phyloP scores from a whole-genome alignment of 1,140 invertebrate genomes.

The Lordiphosa stackelbergi region DNA sequence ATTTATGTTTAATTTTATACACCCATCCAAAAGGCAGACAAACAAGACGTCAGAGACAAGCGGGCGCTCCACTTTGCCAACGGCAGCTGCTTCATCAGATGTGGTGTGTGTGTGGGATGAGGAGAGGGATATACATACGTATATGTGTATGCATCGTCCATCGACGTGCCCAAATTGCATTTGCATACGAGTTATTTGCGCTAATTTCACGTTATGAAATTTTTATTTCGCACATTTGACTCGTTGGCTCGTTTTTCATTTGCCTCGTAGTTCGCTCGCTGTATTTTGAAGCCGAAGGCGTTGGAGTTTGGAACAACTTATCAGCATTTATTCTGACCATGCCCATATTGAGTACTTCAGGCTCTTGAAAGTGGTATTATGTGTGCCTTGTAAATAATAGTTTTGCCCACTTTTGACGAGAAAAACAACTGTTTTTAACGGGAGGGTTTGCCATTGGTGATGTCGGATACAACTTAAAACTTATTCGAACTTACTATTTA shows the following conservation, averaged over 20 bases:
- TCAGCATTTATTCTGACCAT: too few relatives aligned
- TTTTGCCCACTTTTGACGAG: too few relatives aligned
- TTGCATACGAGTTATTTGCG: conserved; percentile 48
- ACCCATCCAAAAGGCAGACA: conserved; percentile 4
- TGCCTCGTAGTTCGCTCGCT: background rate
- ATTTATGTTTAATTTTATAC: conserved; percentile 14
- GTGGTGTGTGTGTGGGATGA: background rate
- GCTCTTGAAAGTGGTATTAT: too few relatives aligned
- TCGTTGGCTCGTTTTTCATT: conserved; percentile 23
- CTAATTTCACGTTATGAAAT: conserved; percentile 53
- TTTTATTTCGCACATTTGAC: conserved; percentile 35
- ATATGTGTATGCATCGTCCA: background rate
- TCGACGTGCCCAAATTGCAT: conserved; percentile 45
- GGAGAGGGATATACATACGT: too few relatives aligned
- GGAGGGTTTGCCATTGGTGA: too few relatives aligned
- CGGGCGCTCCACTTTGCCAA: conserved; percentile 1
- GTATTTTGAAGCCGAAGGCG: too few relatives aligned
- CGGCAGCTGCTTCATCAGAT: conserved; percentile 7
- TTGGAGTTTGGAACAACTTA: too few relatives aligned
- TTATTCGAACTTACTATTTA: too few relatives aligned
- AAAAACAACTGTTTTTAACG: too few relatives aligned
- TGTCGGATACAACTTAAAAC: too few relatives aligned
- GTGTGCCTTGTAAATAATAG: too few relatives aligned
- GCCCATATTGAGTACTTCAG: too few relatives aligned
- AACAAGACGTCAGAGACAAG: conserved; percentile 14